Percentiles rank a stretch among this genome's conserved stretches.
phyloP scores from a whole-genome alignment of 1,140 invertebrate genomes.

The Zelostemma sp. region DNA sequence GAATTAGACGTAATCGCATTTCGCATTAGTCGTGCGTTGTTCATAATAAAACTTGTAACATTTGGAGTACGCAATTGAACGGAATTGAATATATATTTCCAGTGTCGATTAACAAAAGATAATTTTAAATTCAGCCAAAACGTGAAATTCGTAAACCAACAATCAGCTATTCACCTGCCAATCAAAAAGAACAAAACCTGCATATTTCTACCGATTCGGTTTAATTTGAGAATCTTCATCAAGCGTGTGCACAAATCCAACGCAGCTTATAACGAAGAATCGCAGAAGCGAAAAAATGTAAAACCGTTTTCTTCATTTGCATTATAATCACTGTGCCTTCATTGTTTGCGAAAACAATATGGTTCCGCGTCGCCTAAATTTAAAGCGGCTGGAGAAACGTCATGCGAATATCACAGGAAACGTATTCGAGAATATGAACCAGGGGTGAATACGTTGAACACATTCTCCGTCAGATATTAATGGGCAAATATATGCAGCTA shows the following conservation, averaged over 20 bases:
- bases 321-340: constrained; percentile 29
- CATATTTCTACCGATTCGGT: constrained; percentile 1
- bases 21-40: no score
- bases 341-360: constrained; percentile 33
- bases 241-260: constrained; percentile 14
- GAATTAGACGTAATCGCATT: no score
- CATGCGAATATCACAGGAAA: constrained; percentile 17
- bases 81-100: no score
- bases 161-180: no score
- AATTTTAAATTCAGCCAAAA: constrained; percentile 2
- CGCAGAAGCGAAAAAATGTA: constrained; percentile 10
- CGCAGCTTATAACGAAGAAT: constrained; percentile 10
- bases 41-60: no score
- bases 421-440: constrained; percentile 11
- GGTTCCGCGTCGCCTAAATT: constrained; percentile 14
- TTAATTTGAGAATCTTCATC: constrained; percentile 8
- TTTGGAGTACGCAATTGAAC: no score
- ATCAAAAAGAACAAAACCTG: no score
- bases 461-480: constrained; percentile 1
- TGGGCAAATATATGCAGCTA: constrained; percentile 1
- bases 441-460: background rate
- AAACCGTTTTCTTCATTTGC: constrained; percentile 26
- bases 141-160: no score
- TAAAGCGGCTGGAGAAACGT: constrained; percentile 5
- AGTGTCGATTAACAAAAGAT: no score